phyloP scores from a whole-genome alignment of 35 echinoderm and acorn worm species.

The Hemicentrotus pulcherrimus region DNA sequence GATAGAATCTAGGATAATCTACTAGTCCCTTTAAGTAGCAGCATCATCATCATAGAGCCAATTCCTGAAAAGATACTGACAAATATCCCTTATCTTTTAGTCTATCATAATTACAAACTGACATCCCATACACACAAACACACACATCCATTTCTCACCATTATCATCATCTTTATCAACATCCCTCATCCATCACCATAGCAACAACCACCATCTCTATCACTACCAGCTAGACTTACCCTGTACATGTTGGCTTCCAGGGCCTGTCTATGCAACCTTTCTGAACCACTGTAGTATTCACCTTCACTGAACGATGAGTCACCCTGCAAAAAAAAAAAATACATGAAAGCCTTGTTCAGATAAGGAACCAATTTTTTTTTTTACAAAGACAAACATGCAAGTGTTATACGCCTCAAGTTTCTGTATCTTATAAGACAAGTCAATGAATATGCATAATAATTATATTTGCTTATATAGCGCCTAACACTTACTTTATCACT shows the following conservation, averaged over 20 bases:
- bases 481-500: no score
- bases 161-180: not conserved
- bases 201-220: conserved; percentile 6
- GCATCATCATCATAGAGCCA: not conserved
- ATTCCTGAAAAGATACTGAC: no score
- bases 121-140: not conserved
- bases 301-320: not conserved
- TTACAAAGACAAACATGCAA: no score
- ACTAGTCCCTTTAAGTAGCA: not conserved
- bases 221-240: conserved; percentile 16
- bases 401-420: no score
- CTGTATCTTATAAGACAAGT: no score
- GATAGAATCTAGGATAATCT: not conserved
- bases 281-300: not conserved
- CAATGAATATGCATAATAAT: no score
- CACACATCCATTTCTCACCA: not conserved
- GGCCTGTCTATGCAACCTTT: not conserved
- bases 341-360: not conserved
- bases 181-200: conserved; percentile 36
- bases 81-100: no score
- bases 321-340: not conserved
- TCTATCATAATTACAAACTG: no score
- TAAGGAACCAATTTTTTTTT: not conserved
- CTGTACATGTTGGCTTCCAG: not conserved
- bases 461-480: no score